phyloP scores from a whole-genome alignment of 1,140 invertebrate species.

The Megathymus violae region DNA sequence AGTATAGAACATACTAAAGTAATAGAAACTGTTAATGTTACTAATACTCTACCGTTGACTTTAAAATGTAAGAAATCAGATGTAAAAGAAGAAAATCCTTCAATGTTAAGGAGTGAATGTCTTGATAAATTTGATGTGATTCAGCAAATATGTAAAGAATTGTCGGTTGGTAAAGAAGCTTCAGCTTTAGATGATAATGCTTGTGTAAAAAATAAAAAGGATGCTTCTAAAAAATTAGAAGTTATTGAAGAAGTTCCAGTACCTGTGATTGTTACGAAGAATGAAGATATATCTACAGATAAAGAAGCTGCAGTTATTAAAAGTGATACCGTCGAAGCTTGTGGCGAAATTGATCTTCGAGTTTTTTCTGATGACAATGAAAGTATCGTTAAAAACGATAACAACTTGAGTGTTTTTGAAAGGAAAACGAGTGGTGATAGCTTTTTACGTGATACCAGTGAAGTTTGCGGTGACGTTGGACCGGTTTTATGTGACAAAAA shows the following conservation, averaged over 20 bases:
- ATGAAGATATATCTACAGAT: not conserved
- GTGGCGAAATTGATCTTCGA: not conserved
- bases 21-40: not conserved
- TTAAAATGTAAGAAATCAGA: conserved; percentile 13
- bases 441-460: conserved; percentile 12
- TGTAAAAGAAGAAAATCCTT: conserved; percentile 10
- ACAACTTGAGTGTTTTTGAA: conserved; percentile 14
- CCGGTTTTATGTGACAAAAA: conserved; percentile 6
- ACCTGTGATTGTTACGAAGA: conserved; percentile 10
- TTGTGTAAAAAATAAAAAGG: not conserved
- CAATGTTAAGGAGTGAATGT: not conserved
- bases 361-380: not conserved
- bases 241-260: conserved; percentile 15
- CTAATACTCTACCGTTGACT: not conserved
- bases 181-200: not conserved
- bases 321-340: not conserved
- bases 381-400: conserved; percentile 14
- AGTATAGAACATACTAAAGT: conserved; percentile 7
- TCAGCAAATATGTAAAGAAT: not conserved
- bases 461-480: conserved; percentile 8
- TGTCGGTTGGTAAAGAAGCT: not conserved
- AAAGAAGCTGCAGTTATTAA: not conserved
- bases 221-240: conserved; percentile 9
- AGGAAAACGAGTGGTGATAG: not conserved
- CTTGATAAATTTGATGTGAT: not conserved